Evolutionary conservation across 2,113 vertebrate genomes (phyloP).

Genomic region (Corythornis madagascariensis): DNA sequence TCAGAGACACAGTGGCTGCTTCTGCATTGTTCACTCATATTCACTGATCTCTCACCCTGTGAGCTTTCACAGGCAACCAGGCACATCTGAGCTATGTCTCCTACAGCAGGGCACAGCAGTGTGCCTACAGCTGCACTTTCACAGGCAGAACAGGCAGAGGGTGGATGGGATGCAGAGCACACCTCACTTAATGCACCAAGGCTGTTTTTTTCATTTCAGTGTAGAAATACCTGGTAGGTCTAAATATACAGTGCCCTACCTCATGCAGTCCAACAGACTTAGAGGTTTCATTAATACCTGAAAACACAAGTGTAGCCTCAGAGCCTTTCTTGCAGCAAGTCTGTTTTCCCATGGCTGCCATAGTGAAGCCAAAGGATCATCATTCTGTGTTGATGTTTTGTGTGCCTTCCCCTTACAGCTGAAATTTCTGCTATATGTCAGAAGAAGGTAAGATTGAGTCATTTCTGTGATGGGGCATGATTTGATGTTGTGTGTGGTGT

Average conservation of each 20-base stretch:
- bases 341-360: neutral
- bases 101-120: accelerated
- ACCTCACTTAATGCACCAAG: neutral
- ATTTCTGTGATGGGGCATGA: slow-evolving; percentile 68
- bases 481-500: slow-evolving; percentile 66
- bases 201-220: neutral
- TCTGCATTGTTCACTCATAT: neutral
- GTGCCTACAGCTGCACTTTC: neutral
- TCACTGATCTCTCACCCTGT: neutral
- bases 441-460: slow-evolving; percentile 93
- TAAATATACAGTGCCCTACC: neutral
- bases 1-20: neutral
- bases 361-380: neutral
- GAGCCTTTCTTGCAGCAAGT: neutral
- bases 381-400: slow-evolving; percentile 75
- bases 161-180: neutral
- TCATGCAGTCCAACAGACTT: neutral
- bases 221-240: neutral
- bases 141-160: neutral
- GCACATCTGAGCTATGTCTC: neutral
- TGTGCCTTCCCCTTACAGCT: slow-evolving; percentile 88
- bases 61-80: neutral
- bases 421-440: slow-evolving; percentile 99
- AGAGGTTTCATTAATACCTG: neutral
- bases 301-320: neutral